Evolutionary conservation across 2,797 vertebrate species (phyloP), one percentile per base, ranked within the genome.

Genomic region (Corythornis leucogaster): DNA sequence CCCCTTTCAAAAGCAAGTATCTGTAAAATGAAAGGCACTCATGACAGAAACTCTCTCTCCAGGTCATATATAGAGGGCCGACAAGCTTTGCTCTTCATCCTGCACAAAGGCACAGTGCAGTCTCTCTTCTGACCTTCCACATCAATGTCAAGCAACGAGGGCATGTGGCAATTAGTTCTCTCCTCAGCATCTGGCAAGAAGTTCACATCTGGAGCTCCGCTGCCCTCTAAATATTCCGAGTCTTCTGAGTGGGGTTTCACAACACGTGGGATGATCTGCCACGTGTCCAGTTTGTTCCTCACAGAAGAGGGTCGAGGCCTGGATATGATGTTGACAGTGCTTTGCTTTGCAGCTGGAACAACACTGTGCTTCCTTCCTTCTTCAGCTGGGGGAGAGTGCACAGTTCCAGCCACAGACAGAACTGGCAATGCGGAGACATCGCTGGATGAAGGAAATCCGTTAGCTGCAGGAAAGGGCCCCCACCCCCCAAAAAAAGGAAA

Each of bases 21-120:
- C 75, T 86, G 43, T 53, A 81, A 66, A 84, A 89, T 8, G 10
- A 67, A 96, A 97, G 96, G 97, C 95, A 95, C 91, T 97, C 92
- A 99, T 2, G 98, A 99, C 94, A 99, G 97, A 97, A 98, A 99
- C 86, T 98, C 98, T 84, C 98, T 98, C 93, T 99, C 98, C 96
- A 99, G 98, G 96, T 99, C 98, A 21, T 98, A 98, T 88, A 98
- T 97, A 11, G 98, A 97, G 5, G 98, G 94, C 18, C 97, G 97
- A 42, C 91, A 96, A 4, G 98, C 96, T 62, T 98, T 97, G 77
- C 97, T 98, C 97, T 98, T 98, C 85, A 98, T 98, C 96, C 98
- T 97, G 91, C 99, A 99, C 48, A 99, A 98, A 42, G 99, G 99
- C 89, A 98, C 98, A 0, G 98, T 98, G 95, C 97, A 97, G 97